A percentile compares a stretch with the other conserved stretches of the same genome.
Evolutionary conservation across 2,888 invertebrate genomes (phyloP).

Genomic region (Ferrisia virgata): DNA sequence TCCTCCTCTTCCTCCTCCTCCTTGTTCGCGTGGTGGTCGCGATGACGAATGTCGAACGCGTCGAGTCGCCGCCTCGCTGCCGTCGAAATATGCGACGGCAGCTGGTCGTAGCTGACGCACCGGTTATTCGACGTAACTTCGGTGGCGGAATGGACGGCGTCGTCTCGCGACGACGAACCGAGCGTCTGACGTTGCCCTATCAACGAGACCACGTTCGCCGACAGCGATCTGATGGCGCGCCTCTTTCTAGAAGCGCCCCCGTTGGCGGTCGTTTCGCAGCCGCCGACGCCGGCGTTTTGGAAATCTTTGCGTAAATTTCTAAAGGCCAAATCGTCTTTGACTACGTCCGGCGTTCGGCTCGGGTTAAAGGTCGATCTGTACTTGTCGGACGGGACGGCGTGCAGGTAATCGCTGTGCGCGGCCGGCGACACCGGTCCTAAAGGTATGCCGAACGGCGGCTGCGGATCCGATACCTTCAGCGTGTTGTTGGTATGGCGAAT

Average conservation of each 20-base stretch:
- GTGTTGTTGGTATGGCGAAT: slow-evolving; percentile 72
- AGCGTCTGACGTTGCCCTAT: not conserved
- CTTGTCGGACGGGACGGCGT: slow-evolving; percentile 63
- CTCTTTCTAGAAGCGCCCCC: slow-evolving; percentile 10
- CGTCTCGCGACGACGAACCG: not conserved
- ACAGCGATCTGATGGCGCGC: slow-evolving; percentile 73
- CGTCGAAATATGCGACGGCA: not conserved
- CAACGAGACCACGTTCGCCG: slow-evolving; percentile 61
- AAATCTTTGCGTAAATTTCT: slow-evolving; percentile 76
- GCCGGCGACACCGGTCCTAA: slow-evolving; percentile 77
- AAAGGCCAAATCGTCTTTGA: slow-evolving; percentile 84
- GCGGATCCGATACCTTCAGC: slow-evolving; percentile 69
- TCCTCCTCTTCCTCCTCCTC: too few relatives aligned
- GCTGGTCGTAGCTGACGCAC: not conserved
- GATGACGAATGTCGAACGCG: too few relatives aligned
- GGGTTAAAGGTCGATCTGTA: slow-evolving; percentile 63
- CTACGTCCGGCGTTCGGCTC: slow-evolving; percentile 72
- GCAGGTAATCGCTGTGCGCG: slow-evolving; percentile 79
- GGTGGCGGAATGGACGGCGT: not conserved
- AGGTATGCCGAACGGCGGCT: slow-evolving; percentile 88
- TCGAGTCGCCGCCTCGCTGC: not conserved
- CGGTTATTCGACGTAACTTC: not conserved
- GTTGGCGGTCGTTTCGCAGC: not conserved
- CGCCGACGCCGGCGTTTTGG: slow-evolving; percentile 8
- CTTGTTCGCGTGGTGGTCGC: too few relatives aligned